Evolutionary conservation across 1,140 invertebrate genomes (phyloP).

Genomic region (Drosophila equinoxialis): DNA sequence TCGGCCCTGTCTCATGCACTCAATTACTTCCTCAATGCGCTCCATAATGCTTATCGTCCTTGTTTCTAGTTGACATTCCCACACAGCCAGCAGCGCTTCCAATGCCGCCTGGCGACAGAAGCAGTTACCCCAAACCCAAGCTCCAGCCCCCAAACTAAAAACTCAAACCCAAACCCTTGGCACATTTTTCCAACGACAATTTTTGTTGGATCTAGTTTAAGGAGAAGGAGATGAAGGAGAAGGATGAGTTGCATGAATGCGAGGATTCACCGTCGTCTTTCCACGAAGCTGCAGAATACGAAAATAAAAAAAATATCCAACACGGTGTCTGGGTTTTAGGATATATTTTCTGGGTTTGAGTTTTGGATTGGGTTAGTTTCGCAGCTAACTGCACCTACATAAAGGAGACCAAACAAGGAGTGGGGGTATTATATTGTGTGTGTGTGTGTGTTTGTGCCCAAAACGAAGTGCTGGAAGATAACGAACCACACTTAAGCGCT

Average conservation of each 20-base stretch:
- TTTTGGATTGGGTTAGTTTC: conserved; percentile 65
- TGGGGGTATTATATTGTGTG: conserved; percentile 19
- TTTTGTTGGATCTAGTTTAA: conserved; percentile 65
- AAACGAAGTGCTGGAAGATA: conserved; percentile 82
- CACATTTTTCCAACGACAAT: conserved; percentile 81
- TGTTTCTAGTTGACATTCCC: conserved; percentile 81
- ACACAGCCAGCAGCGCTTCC: conserved; percentile 61
- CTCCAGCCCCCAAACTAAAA: not conserved
- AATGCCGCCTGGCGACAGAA: conserved; percentile 34
- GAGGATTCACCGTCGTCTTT: conserved; percentile 52
- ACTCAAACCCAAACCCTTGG: conserved; percentile 59
- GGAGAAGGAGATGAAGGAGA: conserved; percentile 9
- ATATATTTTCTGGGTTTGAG: conserved; percentile 49
- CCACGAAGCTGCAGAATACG: conserved; percentile 70
- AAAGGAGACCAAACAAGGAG: conserved; percentile 12
- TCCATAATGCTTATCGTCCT: conserved; percentile 81
- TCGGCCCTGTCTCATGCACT: conserved; percentile 74
- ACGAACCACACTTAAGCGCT: conserved; percentile 77
- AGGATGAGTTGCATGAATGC: conserved; percentile 3
- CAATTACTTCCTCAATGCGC: conserved; percentile 81
- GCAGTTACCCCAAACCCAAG: not conserved
- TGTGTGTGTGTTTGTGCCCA: conserved; percentile 56
- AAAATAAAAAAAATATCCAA: conserved; percentile 38
- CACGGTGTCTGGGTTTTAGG: conserved; percentile 70
- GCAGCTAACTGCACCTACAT: conserved; percentile 50